Conservation (phyloP, 2,888 invertebrate species). For the Erebia epiphron region DNA sequence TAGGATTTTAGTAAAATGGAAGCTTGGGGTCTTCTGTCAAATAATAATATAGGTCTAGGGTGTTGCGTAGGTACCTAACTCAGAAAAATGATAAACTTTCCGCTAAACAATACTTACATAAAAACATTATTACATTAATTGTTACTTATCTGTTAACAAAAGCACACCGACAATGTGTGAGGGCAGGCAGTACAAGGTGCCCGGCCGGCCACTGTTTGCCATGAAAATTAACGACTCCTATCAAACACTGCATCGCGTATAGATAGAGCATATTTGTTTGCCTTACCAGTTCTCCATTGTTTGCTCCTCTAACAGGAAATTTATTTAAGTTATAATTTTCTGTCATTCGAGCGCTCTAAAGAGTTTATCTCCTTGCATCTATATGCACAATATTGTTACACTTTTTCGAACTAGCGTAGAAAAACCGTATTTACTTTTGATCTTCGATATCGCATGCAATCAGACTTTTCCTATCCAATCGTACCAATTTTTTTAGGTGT, state of each 20-base stretch:
- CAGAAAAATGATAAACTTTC: too few relatives aligned
- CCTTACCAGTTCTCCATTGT: conserved; percentile 71
- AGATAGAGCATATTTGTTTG: conserved; percentile 70
- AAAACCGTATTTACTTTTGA: conserved; percentile 62
- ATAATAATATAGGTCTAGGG: too few relatives aligned
- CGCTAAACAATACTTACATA: too few relatives aligned
- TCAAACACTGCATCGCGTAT: conserved; percentile 74
- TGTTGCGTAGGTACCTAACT: too few relatives aligned
- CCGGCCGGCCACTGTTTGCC: conserved; percentile 54
- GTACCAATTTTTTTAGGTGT: too few relatives aligned
- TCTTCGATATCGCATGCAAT: conserved; percentile 36
- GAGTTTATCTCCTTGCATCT: conserved; percentile 54
- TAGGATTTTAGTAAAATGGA: too few relatives aligned
- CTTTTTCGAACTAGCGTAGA: conserved; percentile 49
- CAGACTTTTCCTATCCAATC: too few relatives aligned
- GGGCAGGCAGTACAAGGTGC: conserved; percentile 38
- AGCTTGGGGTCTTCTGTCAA: too few relatives aligned
- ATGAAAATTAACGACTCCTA: conserved; percentile 71
- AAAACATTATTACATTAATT: conserved; percentile 16
- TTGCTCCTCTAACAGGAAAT: conserved; percentile 78
- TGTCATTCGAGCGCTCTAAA: conserved; percentile 70
- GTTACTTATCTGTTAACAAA: conserved; percentile 38
- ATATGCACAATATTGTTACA: conserved; percentile 49
- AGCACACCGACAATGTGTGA: conserved; percentile 39
- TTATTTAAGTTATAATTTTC: conserved; percentile 80